Evolutionary conservation across 2,113 vertebrate genomes (phyloP).

Genomic region (Paracanthobrama guichenoti): DNA sequence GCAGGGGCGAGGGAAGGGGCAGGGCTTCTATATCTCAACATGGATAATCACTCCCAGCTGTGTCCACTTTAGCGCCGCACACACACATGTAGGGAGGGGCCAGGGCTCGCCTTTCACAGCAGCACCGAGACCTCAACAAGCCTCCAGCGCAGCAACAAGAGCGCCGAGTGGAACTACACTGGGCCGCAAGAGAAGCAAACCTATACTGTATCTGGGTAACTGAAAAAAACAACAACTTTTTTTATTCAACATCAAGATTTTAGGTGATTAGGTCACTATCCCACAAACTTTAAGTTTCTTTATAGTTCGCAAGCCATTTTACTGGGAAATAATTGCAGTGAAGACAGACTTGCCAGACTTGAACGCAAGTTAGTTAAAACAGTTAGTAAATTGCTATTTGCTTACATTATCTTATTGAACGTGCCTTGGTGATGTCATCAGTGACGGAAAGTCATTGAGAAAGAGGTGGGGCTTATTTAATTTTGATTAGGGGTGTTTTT

Average conservation of each 20-base stretch:
- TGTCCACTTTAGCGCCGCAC: conserved; percentile 55
- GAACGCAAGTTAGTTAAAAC: not conserved
- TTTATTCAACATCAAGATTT: not conserved
- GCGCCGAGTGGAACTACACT: conserved; percentile 13
- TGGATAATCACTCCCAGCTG: conserved; percentile 66
- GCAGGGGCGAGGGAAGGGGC: conserved; percentile 48
- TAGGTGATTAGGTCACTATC: not conserved
- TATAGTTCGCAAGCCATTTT: not conserved
- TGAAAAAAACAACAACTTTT: not conserved
- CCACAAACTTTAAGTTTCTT: not conserved
- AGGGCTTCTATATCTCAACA: conserved; percentile 60
- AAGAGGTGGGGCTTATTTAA: not conserved
- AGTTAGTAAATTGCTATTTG: not conserved
- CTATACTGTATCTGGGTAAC: not conserved
- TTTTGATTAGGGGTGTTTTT: not conserved
- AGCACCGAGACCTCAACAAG: conserved; percentile 48
- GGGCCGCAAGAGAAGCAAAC: not conserved
- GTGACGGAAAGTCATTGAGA: not conserved
- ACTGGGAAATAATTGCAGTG: not conserved
- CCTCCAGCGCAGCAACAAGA: conserved; percentile 35
- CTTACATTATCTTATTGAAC: not conserved
- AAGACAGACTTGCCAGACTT: not conserved
- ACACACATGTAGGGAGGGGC: conserved; percentile 45
- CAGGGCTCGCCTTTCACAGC: conserved; percentile 50
- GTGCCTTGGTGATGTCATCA: not conserved